A percentile compares a stretch with the other conserved stretches of the same genome.
phyloP scores from a whole-genome alignment of 2,113 vertebrate species.

The Bos javanicus region DNA sequence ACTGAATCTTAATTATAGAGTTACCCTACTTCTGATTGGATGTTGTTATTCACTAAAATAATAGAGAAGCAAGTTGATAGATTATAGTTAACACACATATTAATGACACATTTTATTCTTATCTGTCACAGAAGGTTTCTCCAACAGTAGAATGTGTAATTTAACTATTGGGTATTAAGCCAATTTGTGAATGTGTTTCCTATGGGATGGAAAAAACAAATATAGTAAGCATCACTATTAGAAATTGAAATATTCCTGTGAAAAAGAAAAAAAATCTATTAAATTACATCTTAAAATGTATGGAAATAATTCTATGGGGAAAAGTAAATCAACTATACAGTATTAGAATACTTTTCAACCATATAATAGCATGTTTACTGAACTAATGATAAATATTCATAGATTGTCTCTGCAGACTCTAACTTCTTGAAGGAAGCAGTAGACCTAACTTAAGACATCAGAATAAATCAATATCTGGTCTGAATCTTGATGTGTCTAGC shows the following conservation, averaged over 20 bases:
- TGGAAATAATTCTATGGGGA: neutral
- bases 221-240: neutral
- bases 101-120: conserved; percentile 51
- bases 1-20: conserved; percentile 54
- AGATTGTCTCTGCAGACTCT: neutral
- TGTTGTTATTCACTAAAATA: conserved; percentile 35
- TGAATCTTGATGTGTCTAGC: neutral
- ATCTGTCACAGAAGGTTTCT: conserved; percentile 22
- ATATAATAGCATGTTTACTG: neutral
- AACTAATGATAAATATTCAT: neutral
- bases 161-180: conserved; percentile 1
- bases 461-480: neutral
- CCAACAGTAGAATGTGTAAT: neutral
- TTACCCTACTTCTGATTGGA: neutral
- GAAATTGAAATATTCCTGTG: neutral
- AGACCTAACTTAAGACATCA: neutral
- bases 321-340: neutral
- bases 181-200: neutral
- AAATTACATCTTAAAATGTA: neutral
- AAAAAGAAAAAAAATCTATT: neutral
- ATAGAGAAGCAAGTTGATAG: conserved; percentile 45
- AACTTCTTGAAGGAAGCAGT: neutral
- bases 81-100: conserved; percentile 42
- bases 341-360: neutral
- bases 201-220: neutral